Evolutionary conservation across 2,113 vertebrate genomes (phyloP).

Genomic region (Phainopepla nitens): DNA sequence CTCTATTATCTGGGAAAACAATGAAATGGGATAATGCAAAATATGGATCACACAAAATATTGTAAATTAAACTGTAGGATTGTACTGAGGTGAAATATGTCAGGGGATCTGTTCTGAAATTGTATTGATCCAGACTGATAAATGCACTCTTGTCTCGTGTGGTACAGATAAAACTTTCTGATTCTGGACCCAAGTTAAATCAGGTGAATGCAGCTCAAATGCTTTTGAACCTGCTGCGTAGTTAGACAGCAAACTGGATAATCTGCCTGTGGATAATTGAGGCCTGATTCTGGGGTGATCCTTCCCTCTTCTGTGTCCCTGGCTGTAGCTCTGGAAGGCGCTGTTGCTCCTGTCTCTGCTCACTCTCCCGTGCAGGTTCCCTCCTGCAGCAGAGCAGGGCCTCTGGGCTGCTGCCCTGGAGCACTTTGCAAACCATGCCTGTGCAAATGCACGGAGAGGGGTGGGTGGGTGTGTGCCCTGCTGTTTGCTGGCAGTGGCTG

Average conservation of each 20-base stretch:
- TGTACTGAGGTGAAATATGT: not conserved
- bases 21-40: conserved; percentile 49
- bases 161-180: not conserved
- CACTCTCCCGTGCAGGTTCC: not conserved
- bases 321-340: not conserved
- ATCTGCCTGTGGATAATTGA: not conserved
- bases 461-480: not conserved
- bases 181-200: not conserved
- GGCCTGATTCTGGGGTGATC: not conserved
- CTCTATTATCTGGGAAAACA: conserved; percentile 60
- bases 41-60: not conserved
- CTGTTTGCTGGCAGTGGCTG: not conserved
- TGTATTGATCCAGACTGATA: not conserved
- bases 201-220: not conserved
- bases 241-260: not conserved
- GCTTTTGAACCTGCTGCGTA: not conserved
- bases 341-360: not conserved
- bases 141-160: not conserved
- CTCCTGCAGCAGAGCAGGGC: not conserved
- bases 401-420: not conserved
- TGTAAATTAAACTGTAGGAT: not conserved
- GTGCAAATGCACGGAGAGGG: not conserved
- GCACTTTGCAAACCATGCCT: not conserved
- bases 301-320: not conserved
- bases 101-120: not conserved